Evolutionary conservation across 2,113 vertebrate genomes (phyloP).

Genomic region (Pterocles gutturalis): DNA sequence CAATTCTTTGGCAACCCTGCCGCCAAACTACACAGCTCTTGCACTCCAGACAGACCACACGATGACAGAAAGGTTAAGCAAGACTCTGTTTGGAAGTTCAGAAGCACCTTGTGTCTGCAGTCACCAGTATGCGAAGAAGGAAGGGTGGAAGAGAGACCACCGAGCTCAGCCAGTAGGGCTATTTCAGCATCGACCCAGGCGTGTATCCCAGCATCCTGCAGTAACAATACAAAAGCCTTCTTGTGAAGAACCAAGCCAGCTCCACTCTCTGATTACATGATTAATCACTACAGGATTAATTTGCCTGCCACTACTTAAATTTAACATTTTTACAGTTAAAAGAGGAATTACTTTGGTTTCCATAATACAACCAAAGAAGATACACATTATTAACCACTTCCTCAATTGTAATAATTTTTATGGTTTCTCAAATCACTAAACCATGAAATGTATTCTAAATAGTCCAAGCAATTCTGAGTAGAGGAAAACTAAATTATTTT

Average conservation of each 20-base stretch:
- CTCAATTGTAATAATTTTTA: conserved; percentile 36
- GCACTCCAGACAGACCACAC: fast-evolving
- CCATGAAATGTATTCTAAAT: conserved; percentile 37
- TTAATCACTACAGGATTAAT: not conserved
- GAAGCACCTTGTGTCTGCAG: not conserved
- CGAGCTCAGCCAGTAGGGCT: not conserved
- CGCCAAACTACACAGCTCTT: not conserved
- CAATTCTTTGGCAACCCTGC: not conserved
- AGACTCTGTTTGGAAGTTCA: not conserved
- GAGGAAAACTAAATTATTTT: not conserved
- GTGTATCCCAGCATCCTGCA: not conserved
- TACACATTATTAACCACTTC: conserved; percentile 46
- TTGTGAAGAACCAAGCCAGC: not conserved
- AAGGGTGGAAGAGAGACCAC: not conserved
- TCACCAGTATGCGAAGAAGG: not conserved
- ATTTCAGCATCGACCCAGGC: not conserved
- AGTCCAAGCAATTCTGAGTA: not conserved
- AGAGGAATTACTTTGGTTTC: not conserved
- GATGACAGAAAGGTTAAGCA: fast-evolving
- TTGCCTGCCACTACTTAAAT: not conserved
- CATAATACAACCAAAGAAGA: not conserved
- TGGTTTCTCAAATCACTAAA: not conserved
- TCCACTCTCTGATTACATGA: not conserved
- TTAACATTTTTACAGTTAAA: conserved; percentile 30
- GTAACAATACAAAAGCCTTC: not conserved